These are phyloP conservation scores for Dasysyrphus albostriatus DNA, from an alignment of 2,888 invertebrate genomes.

Conservation along the genomic window DNA sequence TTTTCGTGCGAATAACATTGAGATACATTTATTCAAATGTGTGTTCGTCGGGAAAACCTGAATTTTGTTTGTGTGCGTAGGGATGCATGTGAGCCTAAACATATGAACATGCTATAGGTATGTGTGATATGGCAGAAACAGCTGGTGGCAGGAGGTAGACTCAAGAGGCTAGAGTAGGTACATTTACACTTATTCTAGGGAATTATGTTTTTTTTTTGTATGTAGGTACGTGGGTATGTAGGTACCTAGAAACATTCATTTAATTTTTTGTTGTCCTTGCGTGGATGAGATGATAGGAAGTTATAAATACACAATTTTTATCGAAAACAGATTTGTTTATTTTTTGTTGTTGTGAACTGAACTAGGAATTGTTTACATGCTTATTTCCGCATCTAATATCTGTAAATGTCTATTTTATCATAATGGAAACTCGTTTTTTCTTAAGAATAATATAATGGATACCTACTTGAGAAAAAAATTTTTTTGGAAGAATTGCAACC, in stretches of 20 bases:
- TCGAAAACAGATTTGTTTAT: constrained; percentile 15
- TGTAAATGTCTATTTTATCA: neutral
- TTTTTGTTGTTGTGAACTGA: constrained; percentile 7
- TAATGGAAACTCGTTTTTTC: neutral
- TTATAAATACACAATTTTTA: constrained; percentile 8
- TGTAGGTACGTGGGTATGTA: neutral
- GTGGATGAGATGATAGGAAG: neutral
- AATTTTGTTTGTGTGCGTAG: constrained; percentile 37
- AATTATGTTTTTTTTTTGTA: constrained; percentile 1
- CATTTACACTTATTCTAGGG: neutral
- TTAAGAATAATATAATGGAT: neutral
- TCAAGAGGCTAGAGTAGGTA: constrained; percentile 16
- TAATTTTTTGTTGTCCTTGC: neutral
- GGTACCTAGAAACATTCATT: neutral
- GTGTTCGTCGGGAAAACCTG: constrained; percentile 51
- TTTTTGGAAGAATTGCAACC: neutral
- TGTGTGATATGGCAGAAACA: constrained; percentile 65
- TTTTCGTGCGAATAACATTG: constrained; percentile 52
- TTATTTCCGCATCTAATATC: constrained; percentile 4
- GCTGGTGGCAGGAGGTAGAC: constrained; percentile 68
- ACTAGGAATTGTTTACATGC: constrained; percentile 4
- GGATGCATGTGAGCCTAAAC: constrained; percentile 28
- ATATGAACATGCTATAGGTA: constrained; percentile 13
- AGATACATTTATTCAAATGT: constrained; percentile 15
- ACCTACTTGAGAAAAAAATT: constrained; percentile 2